Percentiles rank a stretch among this genome's conserved stretches.
phyloP scores from a whole-genome alignment of 2,113 vertebrate genomes.

The Onychostruthus taczanowskii region DNA sequence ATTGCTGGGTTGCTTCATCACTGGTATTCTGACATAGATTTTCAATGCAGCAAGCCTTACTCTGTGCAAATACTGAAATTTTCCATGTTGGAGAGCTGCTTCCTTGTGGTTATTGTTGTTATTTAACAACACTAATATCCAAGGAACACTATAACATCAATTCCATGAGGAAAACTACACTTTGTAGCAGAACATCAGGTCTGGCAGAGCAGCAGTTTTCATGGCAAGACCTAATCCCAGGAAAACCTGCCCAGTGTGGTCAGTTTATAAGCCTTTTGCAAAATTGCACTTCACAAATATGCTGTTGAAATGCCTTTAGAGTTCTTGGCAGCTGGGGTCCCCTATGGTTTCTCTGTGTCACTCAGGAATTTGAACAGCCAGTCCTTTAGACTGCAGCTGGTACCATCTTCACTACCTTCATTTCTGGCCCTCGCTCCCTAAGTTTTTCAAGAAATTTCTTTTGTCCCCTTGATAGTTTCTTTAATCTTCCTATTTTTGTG shows the following conservation, averaged over 20 bases:
- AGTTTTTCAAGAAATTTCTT: neutral
- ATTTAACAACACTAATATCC: constrained; percentile 41
- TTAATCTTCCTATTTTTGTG: neutral
- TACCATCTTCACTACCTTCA: neutral
- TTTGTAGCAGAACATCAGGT: neutral
- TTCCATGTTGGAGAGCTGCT: constrained; percentile 33
- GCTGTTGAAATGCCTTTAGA: constrained; percentile 49
- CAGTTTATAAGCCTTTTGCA: constrained; percentile 53
- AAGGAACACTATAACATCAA: constrained; percentile 34
- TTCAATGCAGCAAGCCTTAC: neutral
- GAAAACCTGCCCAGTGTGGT: constrained; percentile 40
- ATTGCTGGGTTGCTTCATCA: neutral
- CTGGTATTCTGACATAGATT: neutral
- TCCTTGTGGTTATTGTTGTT: neutral
- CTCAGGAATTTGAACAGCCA: constrained; percentile 1
- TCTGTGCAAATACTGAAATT: neutral
- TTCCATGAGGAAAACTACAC: neutral
- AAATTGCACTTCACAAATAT: constrained; percentile 33
- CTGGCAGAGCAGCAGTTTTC: constrained; percentile 16
- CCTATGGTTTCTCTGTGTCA: neutral
- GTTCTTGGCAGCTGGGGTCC: neutral
- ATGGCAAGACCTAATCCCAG: constrained; percentile 27
- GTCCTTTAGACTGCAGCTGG: neutral
- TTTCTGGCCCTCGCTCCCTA: neutral
- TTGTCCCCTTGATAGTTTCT: neutral